Conservation (phyloP, 2,113 vertebrate genomes). For the Sylvietta virens region DNA sequence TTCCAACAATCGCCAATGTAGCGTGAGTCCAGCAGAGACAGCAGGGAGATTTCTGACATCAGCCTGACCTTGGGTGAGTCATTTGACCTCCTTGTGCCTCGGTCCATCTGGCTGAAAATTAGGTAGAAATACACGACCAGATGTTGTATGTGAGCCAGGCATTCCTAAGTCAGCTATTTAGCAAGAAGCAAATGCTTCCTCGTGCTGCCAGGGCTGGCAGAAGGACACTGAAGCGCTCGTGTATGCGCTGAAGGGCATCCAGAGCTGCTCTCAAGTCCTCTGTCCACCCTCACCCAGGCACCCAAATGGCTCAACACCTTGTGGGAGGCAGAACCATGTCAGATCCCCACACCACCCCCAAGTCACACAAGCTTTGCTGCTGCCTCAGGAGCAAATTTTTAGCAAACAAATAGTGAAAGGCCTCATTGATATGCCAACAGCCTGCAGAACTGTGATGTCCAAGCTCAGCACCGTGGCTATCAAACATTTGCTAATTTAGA, state of each 20-base stretch:
- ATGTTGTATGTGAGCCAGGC: conserved; percentile 34
- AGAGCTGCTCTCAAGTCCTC: rapidly evolving
- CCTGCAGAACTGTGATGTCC: background rate
- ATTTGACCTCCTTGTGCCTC: conserved; percentile 38
- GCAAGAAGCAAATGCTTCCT: background rate
- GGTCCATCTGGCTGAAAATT: conserved; percentile 50
- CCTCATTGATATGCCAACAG: background rate
- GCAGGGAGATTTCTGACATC: conserved; percentile 25
- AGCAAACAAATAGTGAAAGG: background rate
- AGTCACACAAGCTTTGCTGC: background rate
- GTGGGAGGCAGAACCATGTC: background rate
- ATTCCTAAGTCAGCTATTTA: conserved; percentile 38
- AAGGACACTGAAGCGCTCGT: rapidly evolving
- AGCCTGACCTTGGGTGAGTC: conserved; percentile 38
- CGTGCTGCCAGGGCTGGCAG: background rate
- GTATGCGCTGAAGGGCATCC: rapidly evolving
- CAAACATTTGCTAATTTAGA: background rate
- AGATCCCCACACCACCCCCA: background rate
- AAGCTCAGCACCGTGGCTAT: background rate
- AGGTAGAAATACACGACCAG: conserved; percentile 39
- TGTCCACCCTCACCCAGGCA: background rate
- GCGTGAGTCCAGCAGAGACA: background rate
- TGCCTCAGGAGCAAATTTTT: background rate
- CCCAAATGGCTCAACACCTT: background rate
- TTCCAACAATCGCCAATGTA: background rate